Evolutionary conservation across 2,888 invertebrate genomes (phyloP), one percentile per base, ranked within the genome.

Genomic region (Bruchidius siliquastri): DNA sequence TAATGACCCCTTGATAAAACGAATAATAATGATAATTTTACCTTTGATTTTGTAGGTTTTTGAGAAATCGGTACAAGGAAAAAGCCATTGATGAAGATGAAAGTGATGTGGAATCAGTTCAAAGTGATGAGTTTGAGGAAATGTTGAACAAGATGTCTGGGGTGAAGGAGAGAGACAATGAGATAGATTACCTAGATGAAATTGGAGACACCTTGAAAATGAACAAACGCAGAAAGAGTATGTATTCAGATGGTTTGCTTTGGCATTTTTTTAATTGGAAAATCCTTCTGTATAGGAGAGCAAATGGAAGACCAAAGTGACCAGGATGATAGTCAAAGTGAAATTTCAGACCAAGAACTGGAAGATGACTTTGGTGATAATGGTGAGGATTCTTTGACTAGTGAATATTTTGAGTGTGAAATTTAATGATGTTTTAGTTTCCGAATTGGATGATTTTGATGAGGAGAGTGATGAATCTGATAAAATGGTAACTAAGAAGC

Each of bases 61-160:
- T 93, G 66, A 90, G 88, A 77, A 85, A 85, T 70, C 88, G 87
- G 77, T 86, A 85, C 72, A 81, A 80, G 10, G 80, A 88, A 66
- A 88, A 86, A 73, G 76, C 77, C 72, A 88, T 86, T 0, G 86
- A 87, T 4, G 90, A 91, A 69, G 91, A 90, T 6, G 90, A 91
- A 66, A 90, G 90, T 78, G 92, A 91, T 79, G 86, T 88, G 0
- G 93, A 92, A 68, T 94, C 94, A 70, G 92, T 96, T 13, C 91
- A 90, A 77, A 93, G 93, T 82, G 92, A 92, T 69, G 94, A 94
- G 85, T 94, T 94, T 83, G 92, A 94, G 78, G 88, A 90, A 73
- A 91, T 92, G 83, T 85, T 94, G 67, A 89, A 90, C 78, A 87
- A 86, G 71, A 86, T 90, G 83, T 87, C 89, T 0, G 89, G 90